Base-by-base conservation (phyloP, 2,797 vertebrate genomes). In the Sorex maritimensis region DNA sequence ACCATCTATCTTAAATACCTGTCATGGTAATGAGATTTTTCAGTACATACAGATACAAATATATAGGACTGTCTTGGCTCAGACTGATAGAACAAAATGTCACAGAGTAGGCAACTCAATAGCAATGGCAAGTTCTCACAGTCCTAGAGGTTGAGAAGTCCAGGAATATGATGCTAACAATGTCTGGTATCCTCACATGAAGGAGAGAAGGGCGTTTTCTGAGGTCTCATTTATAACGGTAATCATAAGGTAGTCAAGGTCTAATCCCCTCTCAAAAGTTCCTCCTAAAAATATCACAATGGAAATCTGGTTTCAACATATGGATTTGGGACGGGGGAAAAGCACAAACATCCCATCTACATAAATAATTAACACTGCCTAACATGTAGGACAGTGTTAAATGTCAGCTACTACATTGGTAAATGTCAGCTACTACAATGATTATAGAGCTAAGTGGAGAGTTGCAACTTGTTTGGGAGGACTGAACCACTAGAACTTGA, bases 11-110 rank as follows among this genome's bases (percentile, higher is more conserved):
- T 23, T 21, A 12, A 2, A 89, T 34, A 13, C 15, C 85, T 55
- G 2, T 75, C 49, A 78, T 44, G 65, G 80, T 75, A 52, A 78
- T 44, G 65, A 86, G 55, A 65, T 38, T 94, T 94, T 90, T 65
- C 58, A 75, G 63, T 93, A 81, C 13, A 71, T 34, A 44, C 28
- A 85, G 86, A 85, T 84, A 30, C 38, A 85, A 78, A 52, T 61
- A 19, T 23, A 30, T 5, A 41, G 30, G 41, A 81, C 26, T 69
- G 8, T 77, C 46, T 63, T 63, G 74, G 15, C 44, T 77, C 30
- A 10, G 69, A n/a, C 14, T 52, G 30, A 38, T 74, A 38, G 87
- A 68, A 68, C 61, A 46, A 81, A 92, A 81, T 46, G 34, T 68
- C 71, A 74, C 11, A 73, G 23, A 44, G 44, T 24, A 21, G 24